Evolutionary conservation across 2,797 vertebrate species (phyloP), one percentile per base, ranked within the genome.

Genomic region (Capromys pilorides): DNA sequence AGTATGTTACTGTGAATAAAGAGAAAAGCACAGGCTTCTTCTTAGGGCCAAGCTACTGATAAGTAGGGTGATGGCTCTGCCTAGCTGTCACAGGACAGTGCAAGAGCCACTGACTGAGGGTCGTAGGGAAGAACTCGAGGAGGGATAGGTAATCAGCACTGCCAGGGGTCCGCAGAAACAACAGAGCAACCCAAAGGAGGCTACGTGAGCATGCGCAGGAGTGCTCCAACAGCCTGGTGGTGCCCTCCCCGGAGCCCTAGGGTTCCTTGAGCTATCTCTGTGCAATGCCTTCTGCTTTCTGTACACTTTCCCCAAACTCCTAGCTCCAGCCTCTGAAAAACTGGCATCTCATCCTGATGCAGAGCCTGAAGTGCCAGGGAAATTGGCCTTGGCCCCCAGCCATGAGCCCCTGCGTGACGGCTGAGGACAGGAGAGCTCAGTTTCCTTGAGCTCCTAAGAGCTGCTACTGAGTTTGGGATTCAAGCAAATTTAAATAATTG

Each of bases 331-430:
- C 1, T 59, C 33, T 45, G 28, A 4, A 26, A 62, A 45, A 24
- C 21, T 24, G 49, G 4, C 11, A 8, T 5, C 39, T 64, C 0
- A 1, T 18, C 4, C 11, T 2, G 16, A 7, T 0, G 5, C 9
- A 62, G 8, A 81, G 64, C 36, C 57, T 6, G 12, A 33, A 36
- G 3, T 24, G 28, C 1, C 1, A 10, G 26, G 2, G 7, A 22
- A 49, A 62, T 26, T 19, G 51, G 69, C 16, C 0, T 4, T 57
- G 4, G 6, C 22, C 2, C 28, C 18, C 41, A 39, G 6, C 28
- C 33, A 49, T 5, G 49, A 54, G 28, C 24, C 19, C 1, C 36
- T 2, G 33, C 64, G 54, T 18, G 8, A 1, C 49, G 36, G 66
- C 28, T 24, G 19, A n/a, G 4, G 31, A 88, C 31, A 24, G 21